phyloP scores from a whole-genome alignment of 1,140 invertebrate species.

The Rhagoletis zephyria region DNA sequence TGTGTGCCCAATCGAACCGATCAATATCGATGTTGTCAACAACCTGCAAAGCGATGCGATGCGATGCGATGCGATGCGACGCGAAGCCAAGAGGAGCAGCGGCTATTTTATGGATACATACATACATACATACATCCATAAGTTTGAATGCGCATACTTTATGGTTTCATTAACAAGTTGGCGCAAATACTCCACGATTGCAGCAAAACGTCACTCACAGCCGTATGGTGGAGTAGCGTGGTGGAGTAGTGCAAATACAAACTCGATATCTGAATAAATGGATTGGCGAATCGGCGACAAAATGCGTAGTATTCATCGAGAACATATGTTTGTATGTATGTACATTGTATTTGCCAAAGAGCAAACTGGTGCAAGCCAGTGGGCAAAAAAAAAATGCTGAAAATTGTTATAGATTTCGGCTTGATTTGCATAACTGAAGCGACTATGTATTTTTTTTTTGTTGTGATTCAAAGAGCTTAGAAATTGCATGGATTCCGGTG shows the following conservation, averaged over 20 bases:
- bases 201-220: not conserved
- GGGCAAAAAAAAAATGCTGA: no score
- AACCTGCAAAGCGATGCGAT: not conserved
- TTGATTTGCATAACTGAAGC: no score
- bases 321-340: not conserved
- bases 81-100: not conserved
- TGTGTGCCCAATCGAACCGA: conserved; percentile 43
- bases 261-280: not conserved
- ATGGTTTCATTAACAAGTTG: conserved; percentile 40
- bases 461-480: no score
- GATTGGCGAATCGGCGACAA: not conserved
- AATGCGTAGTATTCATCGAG: no score
- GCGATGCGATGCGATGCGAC: not conserved
- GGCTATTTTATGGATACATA: no score
- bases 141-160: not conserved
- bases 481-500: no score
- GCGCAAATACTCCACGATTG: conserved; percentile 11
- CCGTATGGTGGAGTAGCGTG: not conserved
- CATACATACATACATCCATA: not conserved
- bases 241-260: conserved; percentile 17
- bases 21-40: conserved; percentile 42
- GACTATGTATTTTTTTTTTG: no score
- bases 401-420: no score
- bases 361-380: no score
- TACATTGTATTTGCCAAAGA: not conserved